Percentiles rank a stretch among this genome's conserved stretches.
phyloP scores from a whole-genome alignment of 2,113 vertebrate genomes.

The Gila orcuttii region DNA sequence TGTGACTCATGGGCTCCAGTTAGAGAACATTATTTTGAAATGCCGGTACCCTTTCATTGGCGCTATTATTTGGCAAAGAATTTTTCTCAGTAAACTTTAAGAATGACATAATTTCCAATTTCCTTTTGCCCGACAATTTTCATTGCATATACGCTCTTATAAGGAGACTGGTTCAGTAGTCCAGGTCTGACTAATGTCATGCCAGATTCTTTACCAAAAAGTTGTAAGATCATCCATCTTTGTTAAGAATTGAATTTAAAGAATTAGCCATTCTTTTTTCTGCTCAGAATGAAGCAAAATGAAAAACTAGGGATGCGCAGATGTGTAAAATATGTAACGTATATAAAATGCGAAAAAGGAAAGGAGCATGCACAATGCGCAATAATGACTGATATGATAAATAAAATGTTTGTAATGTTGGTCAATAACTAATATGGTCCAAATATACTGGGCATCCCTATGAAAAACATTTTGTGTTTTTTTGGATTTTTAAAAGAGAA shows the following conservation, averaged over 20 bases:
- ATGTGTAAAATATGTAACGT: too few species aligned
- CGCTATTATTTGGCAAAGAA: background rate
- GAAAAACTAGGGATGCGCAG: too few species aligned
- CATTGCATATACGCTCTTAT: background rate
- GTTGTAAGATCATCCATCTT: too few species aligned
- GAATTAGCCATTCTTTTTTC: too few species aligned
- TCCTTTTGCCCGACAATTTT: background rate
- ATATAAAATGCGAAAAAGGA: too few species aligned
- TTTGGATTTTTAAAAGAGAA: too few species aligned
- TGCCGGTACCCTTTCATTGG: background rate
- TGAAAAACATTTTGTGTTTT: too few species aligned
- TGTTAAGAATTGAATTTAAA: too few species aligned
- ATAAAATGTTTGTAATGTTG: background rate
- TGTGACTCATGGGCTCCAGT: slow-evolving; percentile 2
- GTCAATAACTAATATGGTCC: too few species aligned
- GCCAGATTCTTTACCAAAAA: background rate
- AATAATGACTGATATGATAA: background rate
- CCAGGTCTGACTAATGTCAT: background rate
- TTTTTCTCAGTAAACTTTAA: background rate
- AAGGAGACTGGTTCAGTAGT: background rate
- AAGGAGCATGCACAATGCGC: background rate
- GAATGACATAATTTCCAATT: background rate
- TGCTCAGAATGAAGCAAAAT: too few species aligned
- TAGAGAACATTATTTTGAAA: background rate
- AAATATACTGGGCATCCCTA: too few species aligned